phyloP scores from a whole-genome alignment of 2,113 vertebrate species.

The Actenoides hombroni region DNA sequence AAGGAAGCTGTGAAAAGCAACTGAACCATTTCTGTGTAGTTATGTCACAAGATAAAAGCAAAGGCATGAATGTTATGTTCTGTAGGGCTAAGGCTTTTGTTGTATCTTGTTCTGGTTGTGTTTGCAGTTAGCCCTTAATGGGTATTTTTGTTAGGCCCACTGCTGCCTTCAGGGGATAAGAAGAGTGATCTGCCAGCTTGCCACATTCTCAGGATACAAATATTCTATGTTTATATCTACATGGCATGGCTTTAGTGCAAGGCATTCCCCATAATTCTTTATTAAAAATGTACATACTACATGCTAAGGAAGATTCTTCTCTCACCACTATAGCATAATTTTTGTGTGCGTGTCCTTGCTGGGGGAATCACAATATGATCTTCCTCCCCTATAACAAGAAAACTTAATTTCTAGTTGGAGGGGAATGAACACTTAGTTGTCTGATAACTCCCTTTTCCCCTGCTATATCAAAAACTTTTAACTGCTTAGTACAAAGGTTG shows the following conservation, averaged over 20 bases:
- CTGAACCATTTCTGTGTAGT: not conserved
- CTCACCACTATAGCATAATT: not conserved
- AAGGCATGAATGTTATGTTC: not conserved
- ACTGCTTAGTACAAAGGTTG: not conserved
- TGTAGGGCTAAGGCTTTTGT: not conserved
- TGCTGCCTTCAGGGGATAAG: not conserved
- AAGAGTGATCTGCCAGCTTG: not conserved
- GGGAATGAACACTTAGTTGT: not conserved
- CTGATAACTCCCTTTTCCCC: not conserved
- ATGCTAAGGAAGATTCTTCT: not conserved
- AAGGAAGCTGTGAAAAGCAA: not conserved
- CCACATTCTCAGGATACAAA: not conserved
- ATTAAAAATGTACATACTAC: not conserved
- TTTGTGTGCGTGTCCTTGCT: not conserved
- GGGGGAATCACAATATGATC: not conserved
- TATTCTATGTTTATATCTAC: not conserved
- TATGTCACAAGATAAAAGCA: not conserved
- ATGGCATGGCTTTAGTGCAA: not conserved
- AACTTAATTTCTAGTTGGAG: not conserved
- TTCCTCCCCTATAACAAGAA: not conserved
- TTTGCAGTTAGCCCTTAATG: not conserved
- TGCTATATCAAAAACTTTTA: not conserved
- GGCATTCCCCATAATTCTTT: not conserved
- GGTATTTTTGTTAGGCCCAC: not conserved
- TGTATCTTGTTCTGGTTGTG: not conserved